Conservation (phyloP, 2,797 vertebrate species). For the Periparus ater region DNA sequence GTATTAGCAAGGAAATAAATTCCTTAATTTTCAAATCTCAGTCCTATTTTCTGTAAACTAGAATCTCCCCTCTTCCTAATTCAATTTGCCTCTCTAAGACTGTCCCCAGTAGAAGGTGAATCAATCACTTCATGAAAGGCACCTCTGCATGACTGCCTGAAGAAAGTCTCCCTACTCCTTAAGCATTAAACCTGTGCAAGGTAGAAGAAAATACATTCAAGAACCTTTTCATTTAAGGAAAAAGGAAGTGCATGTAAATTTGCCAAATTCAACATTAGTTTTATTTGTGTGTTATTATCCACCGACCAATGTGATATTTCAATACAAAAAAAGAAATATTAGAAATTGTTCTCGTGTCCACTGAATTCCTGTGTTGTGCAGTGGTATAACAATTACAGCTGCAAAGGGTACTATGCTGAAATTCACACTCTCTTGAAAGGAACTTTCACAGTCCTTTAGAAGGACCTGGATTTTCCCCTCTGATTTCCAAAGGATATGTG, state of each 20-base stretch:
- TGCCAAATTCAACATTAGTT: neutral
- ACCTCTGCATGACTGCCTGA: neutral
- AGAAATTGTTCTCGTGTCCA: neutral
- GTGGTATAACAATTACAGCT: neutral
- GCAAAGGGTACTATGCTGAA: neutral
- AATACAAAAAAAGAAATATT: neutral
- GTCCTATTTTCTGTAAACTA: neutral
- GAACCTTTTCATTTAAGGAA: neutral
- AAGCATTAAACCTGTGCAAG: neutral
- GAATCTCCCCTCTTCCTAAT: constrained; percentile 9
- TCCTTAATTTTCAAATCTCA: constrained; percentile 10
- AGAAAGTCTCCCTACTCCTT: neutral
- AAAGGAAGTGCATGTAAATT: neutral
- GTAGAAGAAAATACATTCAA: neutral
- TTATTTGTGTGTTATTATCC: neutral
- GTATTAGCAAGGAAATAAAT: neutral
- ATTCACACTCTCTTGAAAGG: neutral
- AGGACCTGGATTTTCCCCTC: neutral
- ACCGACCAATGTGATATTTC: neutral
- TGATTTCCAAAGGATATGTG: neutral
- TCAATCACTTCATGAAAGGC: constrained; percentile 16
- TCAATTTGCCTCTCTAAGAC: constrained; percentile 7
- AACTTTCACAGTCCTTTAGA: neutral
- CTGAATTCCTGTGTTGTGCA: neutral
- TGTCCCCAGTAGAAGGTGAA: neutral